These are phyloP conservation scores for Siniperca chuatsi DNA, from an alignment of 2,113 vertebrate genomes.

Conservation along the genomic window DNA sequence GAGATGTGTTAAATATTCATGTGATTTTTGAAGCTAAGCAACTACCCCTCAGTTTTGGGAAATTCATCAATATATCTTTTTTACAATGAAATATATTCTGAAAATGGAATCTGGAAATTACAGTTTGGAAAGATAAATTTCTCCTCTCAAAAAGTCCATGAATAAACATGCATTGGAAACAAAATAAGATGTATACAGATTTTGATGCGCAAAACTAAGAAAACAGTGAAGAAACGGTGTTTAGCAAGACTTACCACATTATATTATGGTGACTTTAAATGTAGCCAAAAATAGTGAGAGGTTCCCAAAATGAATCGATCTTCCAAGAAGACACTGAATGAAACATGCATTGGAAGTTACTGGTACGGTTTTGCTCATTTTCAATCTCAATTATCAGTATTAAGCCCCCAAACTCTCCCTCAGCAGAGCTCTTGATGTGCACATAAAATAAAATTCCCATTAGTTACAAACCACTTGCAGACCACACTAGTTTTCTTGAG, in stretches of 20 bases:
- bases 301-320: neutral
- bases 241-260: neutral
- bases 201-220: neutral
- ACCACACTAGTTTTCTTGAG: conserved; percentile 20
- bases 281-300: neutral
- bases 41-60: neutral
- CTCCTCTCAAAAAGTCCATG: neutral
- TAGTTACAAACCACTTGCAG: conserved; percentile 22
- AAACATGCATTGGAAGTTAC: neutral
- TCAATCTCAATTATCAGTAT: conserved; percentile 15
- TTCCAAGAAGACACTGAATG: neutral
- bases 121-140: neutral
- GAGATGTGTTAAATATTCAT: conserved; percentile 34
- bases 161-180: neutral
- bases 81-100: neutral
- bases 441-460: conserved; percentile 32
- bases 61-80: neutral
- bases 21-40: neutral
- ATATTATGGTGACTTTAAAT: neutral
- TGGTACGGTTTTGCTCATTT: neutral
- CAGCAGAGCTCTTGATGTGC: conserved; percentile 6
- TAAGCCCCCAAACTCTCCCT: neutral
- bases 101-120: neutral
- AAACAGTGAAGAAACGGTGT: neutral
- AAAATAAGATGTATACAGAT: neutral